A percentile compares a stretch with the other conserved stretches of the same genome.
Evolutionary conservation across 2,113 vertebrate species (phyloP).

Genomic region (Todiramphus saurophagus): DNA sequence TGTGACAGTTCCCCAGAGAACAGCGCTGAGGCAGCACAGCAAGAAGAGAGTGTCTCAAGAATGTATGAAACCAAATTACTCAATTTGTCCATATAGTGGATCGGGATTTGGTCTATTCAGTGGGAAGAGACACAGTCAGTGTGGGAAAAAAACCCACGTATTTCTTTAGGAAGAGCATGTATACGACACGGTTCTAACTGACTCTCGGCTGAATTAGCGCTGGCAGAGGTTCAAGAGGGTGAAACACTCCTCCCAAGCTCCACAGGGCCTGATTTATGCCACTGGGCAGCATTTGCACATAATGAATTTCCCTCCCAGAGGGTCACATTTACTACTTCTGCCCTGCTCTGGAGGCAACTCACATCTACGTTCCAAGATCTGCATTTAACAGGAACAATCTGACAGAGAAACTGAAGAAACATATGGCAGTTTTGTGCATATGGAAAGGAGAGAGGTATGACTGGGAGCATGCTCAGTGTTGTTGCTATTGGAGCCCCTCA

Average conservation of each 20-base stretch:
- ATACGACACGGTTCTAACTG: not conserved
- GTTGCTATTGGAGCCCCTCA: not conserved
- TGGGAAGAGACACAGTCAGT: not conserved
- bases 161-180: not conserved
- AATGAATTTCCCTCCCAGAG: not conserved
- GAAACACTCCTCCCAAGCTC: not conserved
- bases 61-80: not conserved
- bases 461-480: not conserved
- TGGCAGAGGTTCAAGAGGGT: not conserved
- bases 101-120: not conserved
- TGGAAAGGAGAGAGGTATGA: not conserved
- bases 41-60: not conserved
- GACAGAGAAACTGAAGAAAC: constrained; percentile 30
- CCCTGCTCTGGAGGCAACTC: not conserved
- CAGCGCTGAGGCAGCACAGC: not conserved
- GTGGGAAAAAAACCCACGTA: not conserved
- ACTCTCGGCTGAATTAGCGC: not conserved
- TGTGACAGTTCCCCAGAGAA: constrained; percentile 30
- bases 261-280: not conserved
- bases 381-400: not conserved
- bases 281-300: constrained; percentile 12
- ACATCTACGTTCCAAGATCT: not conserved
- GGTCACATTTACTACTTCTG: not conserved
- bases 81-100: not conserved
- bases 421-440: not conserved